These are phyloP conservation scores for Physella acuta DNA, from an alignment of 1,140 invertebrate genomes.

Conservation along the genomic window DNA sequence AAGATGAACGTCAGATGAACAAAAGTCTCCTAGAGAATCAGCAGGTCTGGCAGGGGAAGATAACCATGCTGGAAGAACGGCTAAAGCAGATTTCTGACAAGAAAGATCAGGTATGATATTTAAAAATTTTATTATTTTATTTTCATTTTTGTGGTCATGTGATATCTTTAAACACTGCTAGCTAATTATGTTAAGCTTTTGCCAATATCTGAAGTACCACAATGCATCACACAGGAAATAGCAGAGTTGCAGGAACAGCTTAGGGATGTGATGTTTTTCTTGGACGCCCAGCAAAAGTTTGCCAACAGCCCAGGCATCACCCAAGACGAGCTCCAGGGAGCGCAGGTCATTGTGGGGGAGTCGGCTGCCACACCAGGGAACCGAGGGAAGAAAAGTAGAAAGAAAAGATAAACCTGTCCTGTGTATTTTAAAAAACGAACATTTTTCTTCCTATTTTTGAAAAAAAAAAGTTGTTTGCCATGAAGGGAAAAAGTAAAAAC, in stretches of 20 bases:
- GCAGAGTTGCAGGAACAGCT: constrained; percentile 86
- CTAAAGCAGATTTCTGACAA: constrained; percentile 30
- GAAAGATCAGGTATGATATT: constrained; percentile 18
- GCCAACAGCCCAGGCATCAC: constrained; percentile 49
- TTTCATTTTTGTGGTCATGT: neutral
- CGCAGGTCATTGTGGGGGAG: constrained; percentile 67
- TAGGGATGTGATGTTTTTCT: constrained; percentile 92
- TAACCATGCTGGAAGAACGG: constrained; percentile 66
- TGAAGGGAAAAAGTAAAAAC: too few relatives aligned
- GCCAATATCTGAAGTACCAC: neutral
- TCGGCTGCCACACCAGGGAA: constrained; percentile 30
- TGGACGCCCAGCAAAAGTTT: constrained; percentile 78
- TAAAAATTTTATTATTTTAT: neutral
- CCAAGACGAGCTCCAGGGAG: constrained; percentile 71
- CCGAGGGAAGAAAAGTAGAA: constrained; percentile 33
- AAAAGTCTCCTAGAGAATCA: constrained; percentile 78
- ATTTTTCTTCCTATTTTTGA: too few relatives aligned
- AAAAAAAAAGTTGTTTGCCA: too few relatives aligned
- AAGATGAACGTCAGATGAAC: constrained; percentile 78
- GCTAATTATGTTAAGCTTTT: neutral
- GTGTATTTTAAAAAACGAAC: too few relatives aligned
- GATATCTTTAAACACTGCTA: neutral
- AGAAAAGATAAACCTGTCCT: constrained; percentile 39
- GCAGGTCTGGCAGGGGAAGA: constrained; percentile 72
- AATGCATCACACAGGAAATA: constrained; percentile 67